Conservation (phyloP, 37 sponge, comb jelly and placozoan species). For the Cladorhizidae sp. region DNA sequence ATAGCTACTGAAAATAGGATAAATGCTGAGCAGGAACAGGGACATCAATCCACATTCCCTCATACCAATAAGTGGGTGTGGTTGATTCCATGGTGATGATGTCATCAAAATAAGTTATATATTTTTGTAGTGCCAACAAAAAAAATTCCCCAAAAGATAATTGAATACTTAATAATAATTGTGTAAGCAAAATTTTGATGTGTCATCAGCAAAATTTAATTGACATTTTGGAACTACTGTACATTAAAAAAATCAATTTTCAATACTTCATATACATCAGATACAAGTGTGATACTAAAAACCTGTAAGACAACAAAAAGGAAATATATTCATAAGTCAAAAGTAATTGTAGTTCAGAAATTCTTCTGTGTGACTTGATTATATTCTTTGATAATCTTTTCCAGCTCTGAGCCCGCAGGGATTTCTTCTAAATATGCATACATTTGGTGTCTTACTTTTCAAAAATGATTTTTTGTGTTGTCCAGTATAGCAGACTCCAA, state of each 20-base stretch:
- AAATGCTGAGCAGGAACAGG: neutral
- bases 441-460: constrained; percentile 35
- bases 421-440: constrained; percentile 51
- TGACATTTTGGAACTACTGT: neutral
- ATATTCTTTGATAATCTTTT: constrained; percentile 26
- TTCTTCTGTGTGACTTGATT: constrained; percentile 39
- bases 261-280: neutral
- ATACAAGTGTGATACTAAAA: neutral
- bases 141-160: no score
- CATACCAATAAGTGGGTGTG: no score
- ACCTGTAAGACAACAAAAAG: neutral
- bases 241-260: neutral
- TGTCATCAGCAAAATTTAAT: no score
- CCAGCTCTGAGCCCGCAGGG: constrained; percentile 44
- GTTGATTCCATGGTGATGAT: no score
- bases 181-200: no score
- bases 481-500: constrained; percentile 20
- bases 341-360: constrained; percentile 11
- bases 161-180: no score
- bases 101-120: no score
- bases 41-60: no score
- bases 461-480: constrained; percentile 37
- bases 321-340: neutral
- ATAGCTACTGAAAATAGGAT: no score
- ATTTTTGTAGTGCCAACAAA: no score